phyloP scores from a whole-genome alignment of 2,113 vertebrate species.

The Pygathrix nemaeus region DNA sequence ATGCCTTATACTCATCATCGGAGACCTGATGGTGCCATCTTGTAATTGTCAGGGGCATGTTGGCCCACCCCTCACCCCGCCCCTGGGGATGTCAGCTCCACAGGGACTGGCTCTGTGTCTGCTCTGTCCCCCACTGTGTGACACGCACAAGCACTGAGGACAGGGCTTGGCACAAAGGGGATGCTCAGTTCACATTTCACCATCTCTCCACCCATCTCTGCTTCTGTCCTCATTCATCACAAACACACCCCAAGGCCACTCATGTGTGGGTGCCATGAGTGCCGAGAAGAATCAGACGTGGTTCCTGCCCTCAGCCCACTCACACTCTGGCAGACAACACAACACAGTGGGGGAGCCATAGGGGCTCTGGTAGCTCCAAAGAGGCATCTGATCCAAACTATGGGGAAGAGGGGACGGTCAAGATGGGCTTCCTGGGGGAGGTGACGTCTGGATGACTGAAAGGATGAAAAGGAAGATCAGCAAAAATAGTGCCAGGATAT shows the following conservation, averaged over 20 bases:
- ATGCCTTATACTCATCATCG: no score
- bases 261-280: background rate
- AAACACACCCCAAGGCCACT: background rate
- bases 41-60: background rate
- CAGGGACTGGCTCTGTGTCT: background rate
- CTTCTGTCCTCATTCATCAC: background rate
- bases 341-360: background rate
- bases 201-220: background rate
- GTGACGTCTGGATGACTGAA: background rate
- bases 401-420: background rate
- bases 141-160: no score
- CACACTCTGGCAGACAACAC: no score
- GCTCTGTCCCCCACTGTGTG: background rate
- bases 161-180: background rate
- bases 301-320: background rate
- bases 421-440: background rate
- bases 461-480: background rate
- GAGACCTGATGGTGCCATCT: background rate
- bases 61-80: fast-evolving
- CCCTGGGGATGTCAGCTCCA: background rate
- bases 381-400: no score
- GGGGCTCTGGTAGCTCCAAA: no score
- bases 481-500: background rate
- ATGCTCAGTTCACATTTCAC: background rate
- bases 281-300: background rate